Evolutionary conservation across 2,888 invertebrate species (phyloP).

Genomic region (Chloroclystis v-ata): DNA sequence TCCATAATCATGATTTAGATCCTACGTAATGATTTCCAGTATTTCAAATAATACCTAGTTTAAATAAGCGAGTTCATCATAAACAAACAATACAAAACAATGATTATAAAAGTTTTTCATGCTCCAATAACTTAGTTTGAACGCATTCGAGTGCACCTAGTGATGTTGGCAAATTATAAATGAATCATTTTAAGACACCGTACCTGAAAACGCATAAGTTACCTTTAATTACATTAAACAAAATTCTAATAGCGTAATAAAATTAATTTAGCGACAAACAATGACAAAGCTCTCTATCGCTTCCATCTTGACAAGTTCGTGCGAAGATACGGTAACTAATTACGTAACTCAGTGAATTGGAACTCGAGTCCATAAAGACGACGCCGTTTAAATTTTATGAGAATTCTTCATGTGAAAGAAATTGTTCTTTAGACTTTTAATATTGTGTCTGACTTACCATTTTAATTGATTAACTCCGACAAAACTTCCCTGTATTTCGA

Average conservation of each 20-base stretch:
- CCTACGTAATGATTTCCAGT: too few species aligned
- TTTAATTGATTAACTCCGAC: background rate
- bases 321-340: constrained; percentile 3
- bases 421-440: background rate
- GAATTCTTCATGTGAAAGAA: background rate
- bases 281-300: constrained; percentile 6
- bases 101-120: too few species aligned
- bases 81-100: too few species aligned
- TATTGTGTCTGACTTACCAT: background rate
- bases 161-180: too few species aligned
- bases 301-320: constrained; percentile 8
- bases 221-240: background rate
- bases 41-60: too few species aligned
- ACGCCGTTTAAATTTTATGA: constrained; percentile 2
- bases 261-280: constrained; percentile 8
- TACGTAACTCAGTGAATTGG: constrained; percentile 4
- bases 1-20: too few species aligned
- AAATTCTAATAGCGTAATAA: background rate
- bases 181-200: background rate
- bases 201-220: background rate
- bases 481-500: too few species aligned
- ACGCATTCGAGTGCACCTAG: too few species aligned
- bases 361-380: background rate
- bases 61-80: too few species aligned
- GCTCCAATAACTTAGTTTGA: too few species aligned